These are phyloP conservation scores for Limnephilus marmoratus DNA, from an alignment of 2,888 invertebrate genomes.

Conservation along the genomic window DNA sequence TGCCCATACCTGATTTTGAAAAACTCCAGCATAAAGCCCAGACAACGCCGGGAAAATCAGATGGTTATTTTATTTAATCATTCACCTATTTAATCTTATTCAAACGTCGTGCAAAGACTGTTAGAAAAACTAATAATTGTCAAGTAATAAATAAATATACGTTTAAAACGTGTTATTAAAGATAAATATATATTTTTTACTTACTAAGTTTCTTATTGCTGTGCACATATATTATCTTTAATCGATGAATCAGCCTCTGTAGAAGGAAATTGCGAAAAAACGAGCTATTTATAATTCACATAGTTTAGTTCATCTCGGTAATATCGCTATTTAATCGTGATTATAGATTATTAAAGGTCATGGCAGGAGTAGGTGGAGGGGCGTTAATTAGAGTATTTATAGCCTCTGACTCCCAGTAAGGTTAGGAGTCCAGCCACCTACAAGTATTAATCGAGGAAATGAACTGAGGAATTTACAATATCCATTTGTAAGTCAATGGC, in stretches of 20 bases:
- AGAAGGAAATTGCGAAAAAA: neutral
- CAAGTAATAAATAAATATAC: neutral
- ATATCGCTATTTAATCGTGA: neutral
- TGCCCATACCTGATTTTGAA: no score
- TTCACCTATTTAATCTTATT: no score
- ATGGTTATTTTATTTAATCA: no score
- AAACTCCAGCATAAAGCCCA: no score
- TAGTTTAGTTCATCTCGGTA: neutral
- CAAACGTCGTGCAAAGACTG: neutral
- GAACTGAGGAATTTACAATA: constrained; percentile 14
- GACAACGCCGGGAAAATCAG: no score
- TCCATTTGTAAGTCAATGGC: constrained; percentile 12
- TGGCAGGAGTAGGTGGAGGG: neutral
- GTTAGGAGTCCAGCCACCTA: neutral
- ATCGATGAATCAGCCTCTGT: constrained; percentile 24
- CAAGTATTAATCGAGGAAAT: neutral
- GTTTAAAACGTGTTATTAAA: neutral
- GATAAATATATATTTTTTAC: neutral
- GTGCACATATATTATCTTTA: neutral
- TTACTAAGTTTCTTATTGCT: neutral
- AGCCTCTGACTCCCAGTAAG: constrained; percentile 12
- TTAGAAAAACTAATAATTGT: neutral
- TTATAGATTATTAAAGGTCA: constrained; percentile 2
- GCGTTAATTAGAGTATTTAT: constrained; percentile 18
- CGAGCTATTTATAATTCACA: neutral